A percentile compares a stretch with the other conserved stretches of the same genome.
Evolutionary conservation across 2,888 invertebrate genomes (phyloP).

Genomic region (Tyria jacobaeae): DNA sequence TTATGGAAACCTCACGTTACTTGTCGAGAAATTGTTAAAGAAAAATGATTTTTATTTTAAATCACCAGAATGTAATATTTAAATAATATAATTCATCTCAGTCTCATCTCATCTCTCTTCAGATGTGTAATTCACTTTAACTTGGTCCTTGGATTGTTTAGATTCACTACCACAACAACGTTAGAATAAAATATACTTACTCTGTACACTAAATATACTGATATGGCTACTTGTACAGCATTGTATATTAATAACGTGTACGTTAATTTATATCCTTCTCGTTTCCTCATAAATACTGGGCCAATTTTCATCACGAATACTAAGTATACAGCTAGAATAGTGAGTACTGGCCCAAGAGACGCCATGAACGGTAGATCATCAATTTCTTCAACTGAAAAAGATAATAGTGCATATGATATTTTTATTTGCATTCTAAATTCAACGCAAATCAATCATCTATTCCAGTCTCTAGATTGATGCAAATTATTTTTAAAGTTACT

Average conservation of each 20-base stretch:
- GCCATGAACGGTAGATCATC: conserved; percentile 92
- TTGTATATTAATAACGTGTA: conserved; percentile 93
- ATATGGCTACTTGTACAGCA: conserved; percentile 94
- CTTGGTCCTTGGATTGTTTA: too few species aligned
- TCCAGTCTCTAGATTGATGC: background rate
- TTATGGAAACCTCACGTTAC: too few species aligned
- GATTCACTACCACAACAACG: too few species aligned
- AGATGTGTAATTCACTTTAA: too few species aligned
- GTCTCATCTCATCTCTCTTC: too few species aligned
- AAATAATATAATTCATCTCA: too few species aligned
- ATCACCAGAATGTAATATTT: too few species aligned
- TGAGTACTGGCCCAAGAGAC: conserved; percentile 91
- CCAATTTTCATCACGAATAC: conserved; percentile 92
- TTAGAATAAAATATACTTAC: conserved; percentile 83
- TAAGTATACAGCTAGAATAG: conserved; percentile 90
- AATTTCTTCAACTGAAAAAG: conserved; percentile 79
- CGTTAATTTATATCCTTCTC: conserved; percentile 93
- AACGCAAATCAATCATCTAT: background rate
- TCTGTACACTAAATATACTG: conserved; percentile 93
- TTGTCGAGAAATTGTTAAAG: too few species aligned
- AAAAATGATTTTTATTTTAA: too few species aligned
- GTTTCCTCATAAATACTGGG: conserved; percentile 94
- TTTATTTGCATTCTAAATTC: background rate
- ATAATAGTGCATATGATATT: background rate
- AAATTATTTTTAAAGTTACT: too few species aligned